phyloP scores from a whole-genome alignment of 2,797 vertebrate genomes.

The Paguma larvata region DNA sequence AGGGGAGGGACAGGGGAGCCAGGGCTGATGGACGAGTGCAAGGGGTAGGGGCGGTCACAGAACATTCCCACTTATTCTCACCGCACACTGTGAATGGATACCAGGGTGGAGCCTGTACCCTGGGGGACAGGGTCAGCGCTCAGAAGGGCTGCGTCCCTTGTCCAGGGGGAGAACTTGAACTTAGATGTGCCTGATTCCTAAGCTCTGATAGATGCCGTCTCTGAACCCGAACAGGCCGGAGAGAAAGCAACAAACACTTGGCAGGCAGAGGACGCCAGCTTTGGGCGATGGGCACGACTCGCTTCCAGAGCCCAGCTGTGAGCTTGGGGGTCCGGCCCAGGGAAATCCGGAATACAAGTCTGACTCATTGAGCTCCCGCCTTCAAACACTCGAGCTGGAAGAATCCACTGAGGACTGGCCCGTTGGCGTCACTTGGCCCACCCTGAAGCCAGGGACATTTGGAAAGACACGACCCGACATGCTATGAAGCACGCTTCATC shows the following conservation, averaged over 20 bases:
- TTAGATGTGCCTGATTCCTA: neutral
- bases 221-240: neutral
- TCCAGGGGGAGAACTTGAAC: neutral
- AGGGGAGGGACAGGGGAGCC: rapidly evolving
- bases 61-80: rapidly evolving
- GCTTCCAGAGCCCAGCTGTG: neutral
- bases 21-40: rapidly evolving
- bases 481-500: neutral
- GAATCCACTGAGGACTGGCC: neutral
- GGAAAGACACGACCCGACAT: neutral
- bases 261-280: neutral
- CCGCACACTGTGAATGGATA: rapidly evolving
- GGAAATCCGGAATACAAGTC: rapidly evolving
- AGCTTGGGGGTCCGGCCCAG: neutral
- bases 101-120: rapidly evolving
- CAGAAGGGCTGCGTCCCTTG: neutral
- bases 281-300: rapidly evolving
- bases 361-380: neutral
- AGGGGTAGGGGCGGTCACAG: rapidly evolving
- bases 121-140: neutral
- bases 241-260: rapidly evolving
- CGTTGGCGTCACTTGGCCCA: rapidly evolving
- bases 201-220: rapidly evolving
- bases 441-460: neutral
- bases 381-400: neutral